Base-by-base conservation (phyloP, 2,888 invertebrate species). In the Busseola fusca region DNA sequence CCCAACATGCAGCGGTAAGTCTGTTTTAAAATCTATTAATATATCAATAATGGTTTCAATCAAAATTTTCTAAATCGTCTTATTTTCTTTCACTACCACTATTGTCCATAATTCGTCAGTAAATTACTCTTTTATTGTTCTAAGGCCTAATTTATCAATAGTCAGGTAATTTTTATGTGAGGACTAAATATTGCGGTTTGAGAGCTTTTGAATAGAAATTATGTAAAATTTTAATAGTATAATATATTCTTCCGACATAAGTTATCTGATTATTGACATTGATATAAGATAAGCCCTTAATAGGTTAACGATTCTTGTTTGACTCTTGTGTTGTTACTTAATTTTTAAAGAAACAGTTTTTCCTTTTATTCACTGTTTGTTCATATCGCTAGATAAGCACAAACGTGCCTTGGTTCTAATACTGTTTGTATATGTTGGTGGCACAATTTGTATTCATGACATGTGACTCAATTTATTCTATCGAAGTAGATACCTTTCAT, bases 381-480 rank as follows among this genome's bases (percentile, higher is more conserved):
- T 48, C 27, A 30, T 45, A n/a, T 30, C 25, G 21, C 16, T 30
- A 25, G 72, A 57, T 62, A 57, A 62, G 60, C 18, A 25, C 45
- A 45, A 42, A 27, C 45, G 14, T 75, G 40, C 12, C 27, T 52
- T 3, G 40, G 40, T 57, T 72, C 0, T 42, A 56, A 65, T 27
- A 25, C 18, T 30, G 25, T 16, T 14, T 18, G 37, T 27, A 18
- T 25, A 14, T 16, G 42, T 10, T 30, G 50, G 65, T 67, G 45
- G 40, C n/a, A 40, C 12, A 12, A 21, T 79, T 64, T 54, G 34
- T 65, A 77, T 68, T 54, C 68, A 64, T 54, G 64, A 14, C 60
- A 30, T 25, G 57, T 27, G 21, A 7, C 37, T 12, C 14, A 56
- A 62, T 64, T 52, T 40, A 68, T 60, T 52, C 1, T 16, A 63